These are phyloP conservation scores for Zootermopsis nevadensis DNA, from an alignment of 2,888 invertebrate species.

Conservation along the genomic window DNA sequence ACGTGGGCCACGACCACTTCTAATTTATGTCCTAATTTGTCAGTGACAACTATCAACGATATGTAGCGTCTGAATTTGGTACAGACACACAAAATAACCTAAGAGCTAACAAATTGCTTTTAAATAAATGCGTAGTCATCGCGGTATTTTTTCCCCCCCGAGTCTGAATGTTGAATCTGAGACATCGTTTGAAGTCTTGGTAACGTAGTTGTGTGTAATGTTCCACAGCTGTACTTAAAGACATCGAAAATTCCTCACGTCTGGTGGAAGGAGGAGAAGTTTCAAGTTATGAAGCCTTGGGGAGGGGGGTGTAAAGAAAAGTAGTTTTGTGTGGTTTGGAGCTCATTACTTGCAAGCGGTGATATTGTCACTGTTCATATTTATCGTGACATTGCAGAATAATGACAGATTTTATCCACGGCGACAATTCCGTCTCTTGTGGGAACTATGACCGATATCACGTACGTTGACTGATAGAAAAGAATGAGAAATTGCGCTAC, in stretches of 20 bases:
- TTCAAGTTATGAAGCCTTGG: background rate
- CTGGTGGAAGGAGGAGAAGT: background rate
- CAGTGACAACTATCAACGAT: too few relatives aligned
- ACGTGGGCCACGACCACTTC: too few relatives aligned
- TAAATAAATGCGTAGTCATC: too few relatives aligned
- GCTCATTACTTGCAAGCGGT: background rate
- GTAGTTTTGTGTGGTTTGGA: background rate
- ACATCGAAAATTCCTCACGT: background rate
- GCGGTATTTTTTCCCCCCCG: too few relatives aligned
- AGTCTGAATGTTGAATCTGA: too few relatives aligned
- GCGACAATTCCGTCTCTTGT: background rate
- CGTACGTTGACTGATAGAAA: background rate
- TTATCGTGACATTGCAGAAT: conserved; percentile 6
- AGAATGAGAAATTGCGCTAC: background rate
- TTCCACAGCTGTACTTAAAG: background rate
- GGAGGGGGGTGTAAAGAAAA: background rate
- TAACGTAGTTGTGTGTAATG: background rate
- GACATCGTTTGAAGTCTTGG: too few relatives aligned
- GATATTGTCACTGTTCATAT: background rate
- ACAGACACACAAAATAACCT: too few relatives aligned
- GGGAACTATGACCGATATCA: background rate
- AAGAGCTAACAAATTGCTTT: too few relatives aligned
- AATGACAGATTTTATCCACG: background rate
- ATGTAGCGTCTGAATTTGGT: too few relatives aligned
- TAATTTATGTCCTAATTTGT: too few relatives aligned